Conservation (phyloP, 2,113 vertebrate species). For the Cairina moschata region DNA sequence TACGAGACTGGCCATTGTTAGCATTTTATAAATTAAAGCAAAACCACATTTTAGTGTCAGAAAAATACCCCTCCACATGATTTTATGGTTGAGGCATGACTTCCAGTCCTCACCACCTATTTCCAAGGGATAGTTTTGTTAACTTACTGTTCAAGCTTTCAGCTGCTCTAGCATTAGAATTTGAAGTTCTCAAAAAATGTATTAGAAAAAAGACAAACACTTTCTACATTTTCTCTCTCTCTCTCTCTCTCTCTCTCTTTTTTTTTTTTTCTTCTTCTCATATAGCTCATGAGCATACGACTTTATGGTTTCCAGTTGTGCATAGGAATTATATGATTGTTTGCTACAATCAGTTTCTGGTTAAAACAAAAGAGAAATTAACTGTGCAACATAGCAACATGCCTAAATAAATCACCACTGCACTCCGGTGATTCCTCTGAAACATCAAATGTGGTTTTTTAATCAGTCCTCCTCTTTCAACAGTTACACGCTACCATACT, state of each 20-base stretch:
- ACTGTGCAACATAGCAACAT: background rate
- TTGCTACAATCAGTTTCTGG: background rate
- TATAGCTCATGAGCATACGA: background rate
- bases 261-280: accelerated
- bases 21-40: slow-evolving; percentile 35
- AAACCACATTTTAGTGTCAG: background rate
- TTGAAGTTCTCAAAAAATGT: background rate
- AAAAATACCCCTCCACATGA: background rate
- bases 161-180: background rate
- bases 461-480: background rate
- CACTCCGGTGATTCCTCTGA: accelerated
- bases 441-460: background rate
- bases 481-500: background rate
- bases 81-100: background rate
- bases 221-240: background rate
- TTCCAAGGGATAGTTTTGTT: background rate
- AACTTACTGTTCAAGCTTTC: background rate
- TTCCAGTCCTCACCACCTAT: background rate
- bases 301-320: background rate
- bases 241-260: no score
- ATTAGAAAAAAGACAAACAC: background rate
- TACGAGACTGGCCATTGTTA: slow-evolving; percentile 35
- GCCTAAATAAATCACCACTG: background rate
- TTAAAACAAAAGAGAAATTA: background rate
- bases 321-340: background rate